These are phyloP conservation scores for Oxyura jamaicensis DNA, from an alignment of 2,113 vertebrate species.

Conservation along the genomic window DNA sequence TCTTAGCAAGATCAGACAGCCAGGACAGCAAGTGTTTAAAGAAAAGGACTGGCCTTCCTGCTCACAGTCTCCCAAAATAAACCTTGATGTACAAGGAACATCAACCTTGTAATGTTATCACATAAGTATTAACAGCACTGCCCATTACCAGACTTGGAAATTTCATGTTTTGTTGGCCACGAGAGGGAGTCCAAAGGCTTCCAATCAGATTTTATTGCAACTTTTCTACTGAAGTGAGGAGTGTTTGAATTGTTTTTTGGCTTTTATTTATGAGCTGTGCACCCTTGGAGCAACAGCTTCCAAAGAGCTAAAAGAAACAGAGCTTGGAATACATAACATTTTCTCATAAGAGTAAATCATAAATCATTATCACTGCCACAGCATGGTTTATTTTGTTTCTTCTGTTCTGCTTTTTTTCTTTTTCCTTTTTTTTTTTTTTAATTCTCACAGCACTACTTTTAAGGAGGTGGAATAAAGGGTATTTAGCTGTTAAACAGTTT, in stretches of 20 bases:
- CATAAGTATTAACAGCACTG: background rate
- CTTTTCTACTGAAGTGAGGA: background rate
- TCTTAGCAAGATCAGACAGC: background rate
- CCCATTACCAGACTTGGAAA: background rate
- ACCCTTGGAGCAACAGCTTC: background rate
- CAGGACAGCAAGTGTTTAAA: background rate
- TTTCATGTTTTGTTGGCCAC: background rate
- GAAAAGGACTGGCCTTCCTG: background rate
- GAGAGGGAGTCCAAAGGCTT: slow-evolving; percentile 26
- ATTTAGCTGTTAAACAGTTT: background rate
- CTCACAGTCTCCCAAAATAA: slow-evolving; percentile 44
- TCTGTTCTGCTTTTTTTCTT: background rate
- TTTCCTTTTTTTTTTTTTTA: background rate
- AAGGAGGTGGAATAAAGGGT: background rate
- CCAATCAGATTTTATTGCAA: background rate
- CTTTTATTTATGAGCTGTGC: background rate
- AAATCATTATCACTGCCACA: background rate
- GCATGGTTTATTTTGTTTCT: background rate
- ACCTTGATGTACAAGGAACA: background rate
- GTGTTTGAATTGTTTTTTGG: background rate
- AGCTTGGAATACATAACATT: background rate
- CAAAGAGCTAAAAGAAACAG: background rate
- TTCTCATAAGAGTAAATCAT: background rate
- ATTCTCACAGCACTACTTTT: background rate
- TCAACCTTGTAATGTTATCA: background rate